phyloP scores from a whole-genome alignment of 2,797 vertebrate species.

The Gouania willdenowi region DNA sequence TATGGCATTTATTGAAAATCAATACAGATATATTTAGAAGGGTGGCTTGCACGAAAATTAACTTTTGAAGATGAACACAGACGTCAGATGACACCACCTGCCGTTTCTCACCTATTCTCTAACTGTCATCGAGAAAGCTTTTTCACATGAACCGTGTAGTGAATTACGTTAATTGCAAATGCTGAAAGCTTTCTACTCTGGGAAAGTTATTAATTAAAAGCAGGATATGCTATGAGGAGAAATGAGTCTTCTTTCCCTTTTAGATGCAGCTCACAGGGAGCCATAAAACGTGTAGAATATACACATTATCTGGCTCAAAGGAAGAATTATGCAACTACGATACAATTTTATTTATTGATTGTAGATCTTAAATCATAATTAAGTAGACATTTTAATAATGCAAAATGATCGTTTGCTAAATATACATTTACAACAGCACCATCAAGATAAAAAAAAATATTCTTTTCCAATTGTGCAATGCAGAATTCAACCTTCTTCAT shows the following conservation, averaged over 20 bases:
- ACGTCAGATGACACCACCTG: neutral
- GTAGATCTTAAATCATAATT: no score
- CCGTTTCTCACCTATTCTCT: neutral
- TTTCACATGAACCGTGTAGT: constrained; percentile 5
- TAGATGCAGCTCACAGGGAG: constrained; percentile 2
- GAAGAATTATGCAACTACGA: neutral
- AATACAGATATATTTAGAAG: neutral
- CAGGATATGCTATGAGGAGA: constrained; percentile 3
- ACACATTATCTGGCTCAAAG: constrained; percentile 1
- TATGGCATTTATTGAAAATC: no score
- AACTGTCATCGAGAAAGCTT: constrained; percentile 2
- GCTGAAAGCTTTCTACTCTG: constrained; percentile 11
- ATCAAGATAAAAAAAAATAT: no score
- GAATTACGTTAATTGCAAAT: constrained; percentile 10
- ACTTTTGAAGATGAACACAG: neutral
- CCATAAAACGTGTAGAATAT: constrained; percentile 11
- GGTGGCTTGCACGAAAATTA: neutral
- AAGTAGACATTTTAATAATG: no score
- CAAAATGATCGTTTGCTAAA: no score
- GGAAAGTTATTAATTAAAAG: constrained; percentile 35
- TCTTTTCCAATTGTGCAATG: no score
- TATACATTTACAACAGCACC: no score
- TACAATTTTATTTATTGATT: no score
- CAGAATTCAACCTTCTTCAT: no score
- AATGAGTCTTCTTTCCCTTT: neutral